Evolutionary conservation across 2,797 vertebrate species (phyloP).

Genomic region (Sorex maritimensis): DNA sequence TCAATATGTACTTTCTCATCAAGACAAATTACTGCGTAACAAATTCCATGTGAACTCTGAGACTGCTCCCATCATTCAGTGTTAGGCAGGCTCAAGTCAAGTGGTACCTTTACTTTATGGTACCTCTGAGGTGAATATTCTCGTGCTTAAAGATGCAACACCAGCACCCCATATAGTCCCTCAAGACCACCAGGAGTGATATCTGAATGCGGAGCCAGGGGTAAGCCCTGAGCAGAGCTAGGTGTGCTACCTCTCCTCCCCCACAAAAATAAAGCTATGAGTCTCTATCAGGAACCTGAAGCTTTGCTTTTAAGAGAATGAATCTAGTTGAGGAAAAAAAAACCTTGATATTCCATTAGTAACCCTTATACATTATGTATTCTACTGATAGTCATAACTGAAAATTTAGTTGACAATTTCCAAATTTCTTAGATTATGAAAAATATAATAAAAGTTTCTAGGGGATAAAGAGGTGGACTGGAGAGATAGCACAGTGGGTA

Average conservation of each 20-base stretch:
- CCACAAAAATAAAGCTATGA: too few relatives aligned
- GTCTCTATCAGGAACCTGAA: too few relatives aligned
- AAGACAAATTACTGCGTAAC: conserved; percentile 45
- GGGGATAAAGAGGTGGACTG: too few relatives aligned
- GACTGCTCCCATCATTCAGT: neutral
- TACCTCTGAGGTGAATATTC: neutral
- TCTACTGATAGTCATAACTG: neutral
- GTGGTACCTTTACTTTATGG: too few relatives aligned
- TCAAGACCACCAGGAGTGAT: too few relatives aligned
- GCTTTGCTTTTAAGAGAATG: neutral
- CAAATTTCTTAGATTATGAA: conserved; percentile 21
- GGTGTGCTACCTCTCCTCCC: too few relatives aligned
- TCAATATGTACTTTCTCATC: conserved; percentile 53
- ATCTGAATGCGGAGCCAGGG: too few relatives aligned
- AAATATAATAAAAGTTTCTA: neutral
- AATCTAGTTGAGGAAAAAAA: neutral
- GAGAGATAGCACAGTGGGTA: too few relatives aligned
- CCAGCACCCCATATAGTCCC: too few relatives aligned
- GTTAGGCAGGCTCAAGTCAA: neutral
- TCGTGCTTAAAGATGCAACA: neutral
- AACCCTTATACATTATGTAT: neutral
- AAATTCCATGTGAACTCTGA: neutral
- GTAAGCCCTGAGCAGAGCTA: too few relatives aligned
- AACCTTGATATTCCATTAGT: neutral
- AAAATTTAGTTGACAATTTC: neutral